These are phyloP conservation scores for Apodemia hepburni DNA, from an alignment of 2,888 invertebrate genomes.

Conservation along the genomic window DNA sequence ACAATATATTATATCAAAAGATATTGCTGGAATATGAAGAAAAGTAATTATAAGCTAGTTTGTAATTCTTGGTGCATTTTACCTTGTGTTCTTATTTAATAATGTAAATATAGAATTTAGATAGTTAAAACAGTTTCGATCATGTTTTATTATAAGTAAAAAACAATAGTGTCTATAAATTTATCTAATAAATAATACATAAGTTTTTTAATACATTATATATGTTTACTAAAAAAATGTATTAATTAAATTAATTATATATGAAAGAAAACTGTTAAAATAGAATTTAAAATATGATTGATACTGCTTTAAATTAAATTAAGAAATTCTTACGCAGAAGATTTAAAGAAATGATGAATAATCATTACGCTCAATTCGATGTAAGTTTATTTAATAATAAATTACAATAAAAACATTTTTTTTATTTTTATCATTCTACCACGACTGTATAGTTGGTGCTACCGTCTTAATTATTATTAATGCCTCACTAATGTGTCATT, in stretches of 20 bases:
- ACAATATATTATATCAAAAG: too few species aligned
- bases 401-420: neutral
- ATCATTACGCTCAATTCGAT: slow-evolving; percentile 1
- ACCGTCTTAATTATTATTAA: too few species aligned
- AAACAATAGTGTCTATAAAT: neutral
- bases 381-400: neutral
- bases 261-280: neutral
- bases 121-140: slow-evolving; percentile 10
- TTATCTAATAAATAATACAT: neutral
- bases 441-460: too few species aligned
- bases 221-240: neutral
- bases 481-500: too few species aligned
- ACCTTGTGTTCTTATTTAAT: slow-evolving; percentile 1
- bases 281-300: neutral
- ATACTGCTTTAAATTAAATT: slow-evolving; percentile 1
- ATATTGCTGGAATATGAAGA: neutral
- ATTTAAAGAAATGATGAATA: neutral
- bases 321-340: neutral
- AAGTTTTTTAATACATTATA: neutral
- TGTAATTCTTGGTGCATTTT: slow-evolving; percentile 6
- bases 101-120: slow-evolving; percentile 8
- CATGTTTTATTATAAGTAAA: neutral
- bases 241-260: neutral
- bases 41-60: neutral
- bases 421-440: too few species aligned